Evolutionary conservation across 2,797 vertebrate species (phyloP), one percentile per base, ranked within the genome.

Genomic region (Chrosomus eos): DNA sequence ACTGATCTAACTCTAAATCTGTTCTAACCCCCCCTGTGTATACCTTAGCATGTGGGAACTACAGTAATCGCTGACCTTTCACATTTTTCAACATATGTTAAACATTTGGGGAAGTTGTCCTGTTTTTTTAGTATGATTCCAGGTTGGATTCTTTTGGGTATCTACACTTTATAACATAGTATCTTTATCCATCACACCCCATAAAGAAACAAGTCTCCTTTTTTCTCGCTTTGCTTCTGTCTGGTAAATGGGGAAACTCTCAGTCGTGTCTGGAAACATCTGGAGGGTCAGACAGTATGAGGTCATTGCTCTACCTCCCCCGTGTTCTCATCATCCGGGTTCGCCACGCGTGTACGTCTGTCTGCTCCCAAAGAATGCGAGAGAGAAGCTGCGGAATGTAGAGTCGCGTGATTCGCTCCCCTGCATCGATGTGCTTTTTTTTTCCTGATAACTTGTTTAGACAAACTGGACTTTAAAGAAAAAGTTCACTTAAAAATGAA

Each of bases 191-290:
- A 82, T 74, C 40, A 68, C 43, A 66, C 33, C 33, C 19, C 5
- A 55, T 55, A n/a, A 82, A 68, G 28, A 89, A 80, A 58, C 33
- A 33, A 80, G 80, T 87, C 84, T 85, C 68, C 60, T 83, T 13
- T 53, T 45, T 68, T 21, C 60, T 72, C 71, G 73, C 55, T 66
- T 36, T 67, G 9, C 76, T 76, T 36, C 43, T 87, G 79, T 70
- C 77, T 87, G 77, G 72, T 83, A 84, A 84, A 85, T 66, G 66
- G 83, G 85, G 81, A 90, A 89, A 85, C 82, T 87, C 86, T 88
- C 81, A 72, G 87, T 89, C 80, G 80, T 62, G 87, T 88, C 89
- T 92, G 89, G 90, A 91, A 91, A 91, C 90, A 91, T 91, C 88
- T 92, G 91, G 88, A 86, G 31, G 78, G 81, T 48, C 76, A 80